Percentiles rank a stretch among this genome's conserved stretches.
Evolutionary conservation across 1,140 invertebrate genomes (phyloP).

Genomic region (Microplitis mediator): DNA sequence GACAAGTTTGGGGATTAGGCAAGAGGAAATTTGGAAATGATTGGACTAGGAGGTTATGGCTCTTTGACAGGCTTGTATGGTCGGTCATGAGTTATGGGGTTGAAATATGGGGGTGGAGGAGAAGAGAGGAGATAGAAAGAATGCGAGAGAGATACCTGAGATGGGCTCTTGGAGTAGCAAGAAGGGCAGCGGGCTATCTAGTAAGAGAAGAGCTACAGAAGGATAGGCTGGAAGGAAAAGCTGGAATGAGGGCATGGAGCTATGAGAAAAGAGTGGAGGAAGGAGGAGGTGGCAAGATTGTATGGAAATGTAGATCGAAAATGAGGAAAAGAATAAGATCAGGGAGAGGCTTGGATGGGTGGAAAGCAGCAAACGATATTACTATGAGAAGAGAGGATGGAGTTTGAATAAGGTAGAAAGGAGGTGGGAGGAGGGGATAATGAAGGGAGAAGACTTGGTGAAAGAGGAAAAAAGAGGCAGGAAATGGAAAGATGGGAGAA

Average conservation of each 20-base stretch:
- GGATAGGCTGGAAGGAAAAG: neutral
- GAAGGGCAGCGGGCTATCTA: conserved; percentile 11
- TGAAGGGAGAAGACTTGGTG: too few species aligned
- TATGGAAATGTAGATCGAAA: too few species aligned
- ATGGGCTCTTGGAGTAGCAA: conserved; percentile 8
- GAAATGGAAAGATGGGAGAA: too few species aligned
- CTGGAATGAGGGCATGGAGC: conserved; percentile 8
- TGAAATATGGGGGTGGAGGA: neutral
- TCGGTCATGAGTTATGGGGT: conserved; percentile 2
- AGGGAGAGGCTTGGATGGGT: too few species aligned
- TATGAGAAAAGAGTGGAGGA: conserved; percentile 12
- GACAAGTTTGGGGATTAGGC: conserved; percentile 9
- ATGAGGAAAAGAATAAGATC: too few species aligned
- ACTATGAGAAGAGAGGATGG: too few species aligned
- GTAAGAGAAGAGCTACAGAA: conserved; percentile 21
- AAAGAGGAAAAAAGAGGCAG: too few species aligned
- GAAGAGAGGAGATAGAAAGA: conserved; percentile 3
- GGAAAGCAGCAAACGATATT: too few species aligned
- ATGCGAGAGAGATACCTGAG: conserved; percentile 12
- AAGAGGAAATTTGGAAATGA: neutral
- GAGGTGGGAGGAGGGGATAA: too few species aligned
- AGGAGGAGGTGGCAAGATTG: neutral
- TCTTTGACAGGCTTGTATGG: conserved; percentile 10
- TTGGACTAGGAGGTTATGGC: conserved; percentile 1
- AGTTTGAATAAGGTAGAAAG: too few species aligned